Evolutionary conservation across 1,140 invertebrate genomes (phyloP).

Genomic region (Meteorus sp.): DNA sequence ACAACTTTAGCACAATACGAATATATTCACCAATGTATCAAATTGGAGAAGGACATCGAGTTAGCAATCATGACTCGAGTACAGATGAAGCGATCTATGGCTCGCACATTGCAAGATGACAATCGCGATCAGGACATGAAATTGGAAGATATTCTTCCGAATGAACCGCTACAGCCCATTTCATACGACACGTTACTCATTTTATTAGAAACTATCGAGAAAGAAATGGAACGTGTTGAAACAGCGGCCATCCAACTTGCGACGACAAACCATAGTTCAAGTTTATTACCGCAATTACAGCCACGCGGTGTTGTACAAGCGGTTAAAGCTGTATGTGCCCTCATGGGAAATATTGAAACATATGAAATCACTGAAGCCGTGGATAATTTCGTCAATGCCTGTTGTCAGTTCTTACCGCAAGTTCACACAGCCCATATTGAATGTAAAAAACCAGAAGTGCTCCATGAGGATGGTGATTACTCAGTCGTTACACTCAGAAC

Average conservation of each 20-base stretch:
- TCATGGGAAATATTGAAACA: conserved; percentile 87
- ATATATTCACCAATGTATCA: conserved; percentile 92
- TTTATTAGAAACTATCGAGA: conserved; percentile 81
- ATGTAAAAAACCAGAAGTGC: conserved; percentile 62
- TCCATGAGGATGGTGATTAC: conserved; percentile 65
- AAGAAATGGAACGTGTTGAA: conserved; percentile 77
- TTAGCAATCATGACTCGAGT: conserved; percentile 72
- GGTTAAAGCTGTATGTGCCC: conserved; percentile 87
- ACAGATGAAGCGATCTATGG: conserved; percentile 67
- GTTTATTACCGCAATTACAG: conserved; percentile 58
- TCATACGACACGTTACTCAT: conserved; percentile 79
- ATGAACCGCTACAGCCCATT: conserved; percentile 71
- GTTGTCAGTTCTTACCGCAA: conserved; percentile 57
- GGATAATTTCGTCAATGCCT: conserved; percentile 70
- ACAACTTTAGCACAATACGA: conserved; percentile 83
- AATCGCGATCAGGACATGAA: conserved; percentile 68
- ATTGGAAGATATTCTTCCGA: conserved; percentile 76
- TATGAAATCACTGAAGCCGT: conserved; percentile 77
- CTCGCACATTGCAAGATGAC: conserved; percentile 78
- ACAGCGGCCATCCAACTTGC: conserved; percentile 63
- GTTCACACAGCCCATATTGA: conserved; percentile 57
- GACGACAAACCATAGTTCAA: conserved; percentile 54
- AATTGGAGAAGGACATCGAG: conserved; percentile 87
- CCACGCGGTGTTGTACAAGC: conserved; percentile 77
- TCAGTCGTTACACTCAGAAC: conserved; percentile 63